Conservation (phyloP, 2,113 vertebrate genomes). For the Blennius ocellaris region DNA sequence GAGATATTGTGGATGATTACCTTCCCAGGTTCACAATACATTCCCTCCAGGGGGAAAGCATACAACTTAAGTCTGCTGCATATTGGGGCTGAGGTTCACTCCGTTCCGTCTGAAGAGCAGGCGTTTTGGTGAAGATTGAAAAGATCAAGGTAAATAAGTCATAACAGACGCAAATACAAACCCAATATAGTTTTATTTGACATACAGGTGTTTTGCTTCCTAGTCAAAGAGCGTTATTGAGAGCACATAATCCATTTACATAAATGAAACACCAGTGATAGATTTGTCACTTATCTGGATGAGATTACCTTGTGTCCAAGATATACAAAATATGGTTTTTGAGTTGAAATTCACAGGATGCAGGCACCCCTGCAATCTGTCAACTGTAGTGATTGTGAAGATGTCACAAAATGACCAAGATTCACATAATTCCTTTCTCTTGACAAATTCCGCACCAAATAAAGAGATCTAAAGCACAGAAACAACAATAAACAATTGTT, state of each 20-base stretch:
- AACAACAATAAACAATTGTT: slow-evolving; percentile 80
- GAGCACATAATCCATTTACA: slow-evolving; percentile 77
- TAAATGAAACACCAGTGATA: slow-evolving; percentile 64
- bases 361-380: slow-evolving; percentile 21
- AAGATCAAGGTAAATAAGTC: neutral
- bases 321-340: slow-evolving; percentile 70
- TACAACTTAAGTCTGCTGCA: neutral
- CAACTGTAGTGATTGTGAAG: slow-evolving; percentile 30
- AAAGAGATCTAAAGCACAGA: slow-evolving; percentile 77
- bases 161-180: slow-evolving; percentile 74
- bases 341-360: slow-evolving; percentile 58
- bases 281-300: slow-evolving; percentile 46
- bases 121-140: neutral
- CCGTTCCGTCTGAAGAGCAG: neutral
- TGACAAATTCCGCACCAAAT: slow-evolving; percentile 69
- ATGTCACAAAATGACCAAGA: slow-evolving; percentile 52
- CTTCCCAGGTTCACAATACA: no score
- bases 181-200: slow-evolving; percentile 87
- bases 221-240: slow-evolving; percentile 78
- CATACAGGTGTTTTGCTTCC: slow-evolving; percentile 82
- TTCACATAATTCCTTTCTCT: slow-evolving; percentile 54
- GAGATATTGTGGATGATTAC: no score
- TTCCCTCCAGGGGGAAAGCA: no score
- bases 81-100: neutral
- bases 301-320: slow-evolving; percentile 61